Evolutionary conservation across 2,113 vertebrate genomes (phyloP), one percentile per base, ranked within the genome.

Genomic region (Mirounga angustirostris): DNA sequence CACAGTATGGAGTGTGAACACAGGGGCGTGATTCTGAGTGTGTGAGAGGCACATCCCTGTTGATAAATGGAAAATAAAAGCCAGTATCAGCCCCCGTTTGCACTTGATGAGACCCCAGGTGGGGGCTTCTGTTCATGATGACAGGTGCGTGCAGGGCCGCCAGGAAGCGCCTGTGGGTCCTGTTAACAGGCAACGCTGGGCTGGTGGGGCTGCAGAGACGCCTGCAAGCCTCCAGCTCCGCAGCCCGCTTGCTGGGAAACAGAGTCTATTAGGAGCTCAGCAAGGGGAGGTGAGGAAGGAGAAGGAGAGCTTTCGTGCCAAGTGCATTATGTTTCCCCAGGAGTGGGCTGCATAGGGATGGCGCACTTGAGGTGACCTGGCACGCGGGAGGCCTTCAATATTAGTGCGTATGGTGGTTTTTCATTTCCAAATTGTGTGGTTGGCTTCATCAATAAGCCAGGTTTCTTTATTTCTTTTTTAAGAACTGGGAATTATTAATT

Each of bases 371-470:
- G 54, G 15, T 15, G 33, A 67, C 15, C 0, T 0, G 33, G 56
- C 28, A 33, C 22, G 2, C 9, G 5, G 19, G 5, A 61, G 4
- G 16, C n/a, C 40, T 69, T 61, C 83, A 56, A 1, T 14, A 12
- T 40, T 15, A 69, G 30, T 24, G 3, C n/a, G 46, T 69, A 13
- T 0, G 11, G 19, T 16, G 21, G 71, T 18, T 79, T 52, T 43
- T 82, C 13, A 61, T 79, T 82, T 81, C 30, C 7, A 50, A 16
- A 50, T 71, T 21, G 3, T 36, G 33, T 16, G 61, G 54, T 69
- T 83, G 21, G 19, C 22, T 92, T 92, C 88, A 94, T 92, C 88
- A 79, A 28, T 58, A 80, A 83, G 61, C 11, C 65, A 61, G 24
- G 40, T 22, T 80, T 46, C 14, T 59, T 71, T 26, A 71, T 46